Conservation (phyloP, 2,797 vertebrate genomes). For the Chromis chromis region DNA sequence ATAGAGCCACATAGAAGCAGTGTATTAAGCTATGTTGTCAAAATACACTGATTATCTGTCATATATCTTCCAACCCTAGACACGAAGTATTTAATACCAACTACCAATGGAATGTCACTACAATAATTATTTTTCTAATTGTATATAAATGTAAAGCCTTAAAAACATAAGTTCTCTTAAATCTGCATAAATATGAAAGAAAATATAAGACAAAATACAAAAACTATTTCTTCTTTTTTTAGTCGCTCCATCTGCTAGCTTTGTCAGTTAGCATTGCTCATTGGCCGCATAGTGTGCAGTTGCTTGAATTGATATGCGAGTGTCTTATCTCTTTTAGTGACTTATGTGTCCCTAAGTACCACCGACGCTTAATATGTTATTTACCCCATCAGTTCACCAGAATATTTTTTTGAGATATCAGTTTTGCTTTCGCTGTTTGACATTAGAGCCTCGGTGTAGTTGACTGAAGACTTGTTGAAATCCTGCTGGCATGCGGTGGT, state of each 20-base stretch:
- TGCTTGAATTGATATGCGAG: neutral
- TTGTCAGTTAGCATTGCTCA: neutral
- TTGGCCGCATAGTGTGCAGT: neutral
- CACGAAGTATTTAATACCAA: neutral
- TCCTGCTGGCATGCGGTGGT: constrained; percentile 83
- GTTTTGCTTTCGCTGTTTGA: constrained; percentile 50
- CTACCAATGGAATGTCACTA: neutral
- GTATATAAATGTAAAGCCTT: neutral
- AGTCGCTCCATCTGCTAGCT: neutral
- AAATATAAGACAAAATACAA: neutral
- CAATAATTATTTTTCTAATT: neutral
- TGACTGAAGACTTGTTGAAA: constrained; percentile 81
- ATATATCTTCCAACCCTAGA: too few relatives aligned
- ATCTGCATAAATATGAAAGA: neutral
- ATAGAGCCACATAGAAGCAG: neutral
- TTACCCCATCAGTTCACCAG: constrained; percentile 20
- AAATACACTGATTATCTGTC: neutral
- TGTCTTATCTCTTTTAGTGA: constrained; percentile 19
- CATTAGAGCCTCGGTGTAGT: constrained; percentile 45
- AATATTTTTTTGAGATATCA: constrained; percentile 30
- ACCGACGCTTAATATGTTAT: neutral
- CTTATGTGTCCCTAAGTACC: neutral
- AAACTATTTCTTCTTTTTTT: neutral
- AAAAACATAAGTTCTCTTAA: neutral
- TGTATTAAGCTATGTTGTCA: neutral